Evolutionary conservation across 1,140 invertebrate species (phyloP).

Genomic region (Pollicipes pollicipes): DNA sequence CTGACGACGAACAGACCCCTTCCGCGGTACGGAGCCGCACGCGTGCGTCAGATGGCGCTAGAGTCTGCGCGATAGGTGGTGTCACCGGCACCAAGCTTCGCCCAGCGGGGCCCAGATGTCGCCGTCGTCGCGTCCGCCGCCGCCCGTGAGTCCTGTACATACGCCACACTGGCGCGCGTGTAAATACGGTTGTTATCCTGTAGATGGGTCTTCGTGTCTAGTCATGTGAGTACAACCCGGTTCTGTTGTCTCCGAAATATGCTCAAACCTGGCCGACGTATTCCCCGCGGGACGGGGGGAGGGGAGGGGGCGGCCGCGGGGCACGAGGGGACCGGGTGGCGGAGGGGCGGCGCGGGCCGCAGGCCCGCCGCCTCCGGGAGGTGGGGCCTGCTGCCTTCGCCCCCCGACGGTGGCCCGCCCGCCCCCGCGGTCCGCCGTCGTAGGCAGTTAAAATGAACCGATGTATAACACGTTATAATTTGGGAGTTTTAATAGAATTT

Average conservation of each 20-base stretch:
- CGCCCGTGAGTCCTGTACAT: not conserved
- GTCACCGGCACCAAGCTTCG: not conserved
- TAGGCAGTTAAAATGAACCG: not conserved
- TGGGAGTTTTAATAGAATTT: constrained; percentile 1
- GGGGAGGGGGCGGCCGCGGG: too few relatives aligned
- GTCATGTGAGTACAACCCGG: not conserved
- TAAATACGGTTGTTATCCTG: not conserved
- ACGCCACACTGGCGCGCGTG: not conserved
- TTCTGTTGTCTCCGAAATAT: not conserved
- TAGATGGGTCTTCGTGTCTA: constrained; percentile 1
- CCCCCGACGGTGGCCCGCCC: too few relatives aligned
- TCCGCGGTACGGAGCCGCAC: not conserved
- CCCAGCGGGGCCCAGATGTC: not conserved
- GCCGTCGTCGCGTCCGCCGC: too few relatives aligned
- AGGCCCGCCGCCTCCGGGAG: too few relatives aligned
- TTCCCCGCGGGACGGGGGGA: not conserved
- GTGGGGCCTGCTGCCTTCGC: too few relatives aligned
- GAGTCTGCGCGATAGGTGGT: not conserved
- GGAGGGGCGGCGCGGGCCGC: too few relatives aligned
- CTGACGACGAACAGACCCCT: not conserved
- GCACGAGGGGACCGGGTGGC: too few relatives aligned
- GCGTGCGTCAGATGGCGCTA: not conserved
- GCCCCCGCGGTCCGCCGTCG: too few relatives aligned
- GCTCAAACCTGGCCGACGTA: not conserved
- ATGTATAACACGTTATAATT: not conserved